Evolutionary conservation across 2,113 vertebrate species (phyloP).

Genomic region (Tragulus kanchil): DNA sequence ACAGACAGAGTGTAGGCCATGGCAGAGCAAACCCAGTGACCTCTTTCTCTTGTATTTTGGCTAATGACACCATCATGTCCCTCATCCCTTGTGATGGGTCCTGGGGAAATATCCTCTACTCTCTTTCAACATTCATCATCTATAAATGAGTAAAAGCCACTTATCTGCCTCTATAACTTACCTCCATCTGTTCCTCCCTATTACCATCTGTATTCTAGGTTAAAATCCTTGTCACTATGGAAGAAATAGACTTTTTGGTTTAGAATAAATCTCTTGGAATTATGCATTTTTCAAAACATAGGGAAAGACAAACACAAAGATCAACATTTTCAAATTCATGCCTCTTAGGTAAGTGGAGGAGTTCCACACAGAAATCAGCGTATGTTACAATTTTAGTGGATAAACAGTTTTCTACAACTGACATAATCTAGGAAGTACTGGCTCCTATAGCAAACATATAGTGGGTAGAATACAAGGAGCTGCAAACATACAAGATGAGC

Average conservation of each 20-base stretch:
- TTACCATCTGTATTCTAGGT: not conserved
- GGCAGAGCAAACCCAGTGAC: too few relatives aligned
- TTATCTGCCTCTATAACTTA: not conserved
- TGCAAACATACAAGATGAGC: not conserved
- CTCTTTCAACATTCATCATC: not conserved
- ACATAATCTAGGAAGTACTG: not conserved
- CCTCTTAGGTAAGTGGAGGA: not conserved
- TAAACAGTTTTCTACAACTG: slow-evolving; percentile 2
- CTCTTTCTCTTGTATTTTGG: not conserved
- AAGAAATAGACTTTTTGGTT: not conserved
- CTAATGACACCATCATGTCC: not conserved
- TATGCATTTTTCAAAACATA: not conserved
- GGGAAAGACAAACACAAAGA: not conserved
- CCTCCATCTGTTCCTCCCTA: not conserved
- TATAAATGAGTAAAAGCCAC: not conserved
- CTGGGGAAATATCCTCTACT: not conserved
- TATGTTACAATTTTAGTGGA: not conserved
- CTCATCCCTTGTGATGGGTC: not conserved
- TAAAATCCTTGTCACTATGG: not conserved
- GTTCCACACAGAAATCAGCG: not conserved
- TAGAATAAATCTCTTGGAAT: not conserved
- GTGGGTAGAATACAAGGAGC: not conserved
- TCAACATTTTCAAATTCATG: not conserved
- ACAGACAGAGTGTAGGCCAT: too few relatives aligned
- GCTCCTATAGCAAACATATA: not conserved